Conservation (phyloP, 2,113 vertebrate genomes). For the Pogonocichla stellata region DNA sequence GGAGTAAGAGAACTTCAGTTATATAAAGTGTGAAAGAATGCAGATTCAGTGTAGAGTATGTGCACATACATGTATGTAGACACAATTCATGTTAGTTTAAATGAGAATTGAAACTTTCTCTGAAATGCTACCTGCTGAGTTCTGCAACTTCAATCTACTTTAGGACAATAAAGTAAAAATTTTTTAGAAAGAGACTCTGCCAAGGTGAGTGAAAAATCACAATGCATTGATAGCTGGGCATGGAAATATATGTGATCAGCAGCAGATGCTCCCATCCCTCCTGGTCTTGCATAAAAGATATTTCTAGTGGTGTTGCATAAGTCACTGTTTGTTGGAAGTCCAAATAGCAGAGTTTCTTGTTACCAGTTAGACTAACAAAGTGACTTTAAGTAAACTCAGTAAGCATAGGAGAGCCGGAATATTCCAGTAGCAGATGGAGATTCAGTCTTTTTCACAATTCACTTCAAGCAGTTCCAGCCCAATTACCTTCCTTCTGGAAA, state of each 20-base stretch:
- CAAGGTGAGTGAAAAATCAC: neutral
- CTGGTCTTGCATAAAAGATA: neutral
- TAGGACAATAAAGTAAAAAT: neutral
- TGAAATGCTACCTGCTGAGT: neutral
- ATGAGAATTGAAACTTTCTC: neutral
- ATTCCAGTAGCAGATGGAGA: neutral
- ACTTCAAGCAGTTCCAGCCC: neutral
- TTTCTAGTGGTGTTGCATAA: neutral
- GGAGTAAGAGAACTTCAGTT: neutral
- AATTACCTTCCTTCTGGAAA: neutral
- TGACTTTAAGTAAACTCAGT: neutral
- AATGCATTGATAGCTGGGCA: neutral
- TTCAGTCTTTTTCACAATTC: neutral
- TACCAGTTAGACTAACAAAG: neutral
- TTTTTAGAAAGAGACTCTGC: neutral
- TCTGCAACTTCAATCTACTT: neutral
- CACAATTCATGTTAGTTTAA: neutral
- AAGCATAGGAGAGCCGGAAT: neutral
- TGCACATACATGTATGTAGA: neutral
- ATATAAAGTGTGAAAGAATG: neutral
- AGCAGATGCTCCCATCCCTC: neutral
- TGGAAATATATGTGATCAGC: neutral
- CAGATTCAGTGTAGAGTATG: neutral
- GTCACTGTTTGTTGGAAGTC: neutral
- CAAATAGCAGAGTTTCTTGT: neutral